Percentiles rank a stretch among this genome's conserved stretches.
These are phyloP conservation scores for Agrilus biguttatus DNA, from an alignment of 2,888 invertebrate genomes.

Conservation along the genomic window DNA sequence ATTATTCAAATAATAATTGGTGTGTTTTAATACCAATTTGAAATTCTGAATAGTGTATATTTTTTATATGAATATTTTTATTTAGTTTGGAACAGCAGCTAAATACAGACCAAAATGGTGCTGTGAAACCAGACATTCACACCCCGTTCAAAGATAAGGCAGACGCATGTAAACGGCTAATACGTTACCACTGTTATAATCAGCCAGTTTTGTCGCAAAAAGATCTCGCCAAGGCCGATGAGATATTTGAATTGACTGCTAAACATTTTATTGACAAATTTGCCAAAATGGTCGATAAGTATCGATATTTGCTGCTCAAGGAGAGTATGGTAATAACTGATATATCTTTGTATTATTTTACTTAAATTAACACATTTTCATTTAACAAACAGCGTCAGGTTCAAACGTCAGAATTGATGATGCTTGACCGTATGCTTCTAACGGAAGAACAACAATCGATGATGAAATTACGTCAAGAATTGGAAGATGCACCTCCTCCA, in stretches of 20 bases:
- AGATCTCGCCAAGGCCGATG: slow-evolving; percentile 52
- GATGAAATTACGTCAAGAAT: slow-evolving; percentile 41
- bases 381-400: slow-evolving; percentile 44
- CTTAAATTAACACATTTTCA: slow-evolving; percentile 1
- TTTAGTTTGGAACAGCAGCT: slow-evolving; percentile 59
- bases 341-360: slow-evolving; percentile 1
- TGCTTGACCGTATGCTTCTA: slow-evolving; percentile 60
- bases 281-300: slow-evolving; percentile 56
- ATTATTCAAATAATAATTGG: slow-evolving; percentile 4
- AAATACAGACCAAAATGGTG: slow-evolving; percentile 60
- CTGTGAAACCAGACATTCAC: slow-evolving; percentile 56
- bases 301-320: slow-evolving; percentile 54
- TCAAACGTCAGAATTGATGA: slow-evolving; percentile 60
- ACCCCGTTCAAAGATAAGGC: slow-evolving; percentile 55
- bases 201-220: slow-evolving; percentile 46
- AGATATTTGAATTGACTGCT: slow-evolving; percentile 53
- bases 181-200: slow-evolving; percentile 65
- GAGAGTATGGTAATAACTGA: slow-evolving; percentile 54
- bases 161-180: slow-evolving; percentile 61
- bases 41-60: neutral
- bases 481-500: slow-evolving; percentile 16
- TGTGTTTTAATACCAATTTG: neutral
- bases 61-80: slow-evolving; percentile 15
- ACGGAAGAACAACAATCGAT: slow-evolving; percentile 55
- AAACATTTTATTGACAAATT: slow-evolving; percentile 55